These are phyloP conservation scores for Lochmaea capreae DNA, from an alignment of 2,888 invertebrate genomes.

Conservation along the genomic window DNA sequence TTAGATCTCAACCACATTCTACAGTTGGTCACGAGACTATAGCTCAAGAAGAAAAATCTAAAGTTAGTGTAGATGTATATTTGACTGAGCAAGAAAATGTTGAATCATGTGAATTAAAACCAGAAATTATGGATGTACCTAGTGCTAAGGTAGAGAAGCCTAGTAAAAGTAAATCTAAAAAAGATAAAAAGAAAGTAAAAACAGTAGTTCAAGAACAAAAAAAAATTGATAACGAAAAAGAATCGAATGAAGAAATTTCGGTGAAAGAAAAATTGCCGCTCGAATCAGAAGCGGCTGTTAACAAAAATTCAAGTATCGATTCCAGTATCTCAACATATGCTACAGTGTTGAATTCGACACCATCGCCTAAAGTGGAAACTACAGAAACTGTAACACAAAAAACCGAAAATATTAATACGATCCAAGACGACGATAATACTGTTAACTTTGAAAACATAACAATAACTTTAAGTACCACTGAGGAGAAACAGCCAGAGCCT, in stretches of 20 bases:
- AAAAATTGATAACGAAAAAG: not conserved
- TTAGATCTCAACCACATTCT: not conserved
- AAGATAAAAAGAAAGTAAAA: conserved; percentile 4
- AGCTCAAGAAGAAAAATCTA: not conserved
- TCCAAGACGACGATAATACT: not conserved
- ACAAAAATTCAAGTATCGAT: not conserved
- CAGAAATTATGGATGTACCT: not conserved
- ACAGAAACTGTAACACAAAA: not conserved
- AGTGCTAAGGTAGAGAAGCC: not conserved
- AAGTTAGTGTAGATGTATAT: not conserved
- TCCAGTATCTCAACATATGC: not conserved
- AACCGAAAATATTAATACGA: not conserved
- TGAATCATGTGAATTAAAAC: not conserved
- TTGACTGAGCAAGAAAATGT: not conserved
- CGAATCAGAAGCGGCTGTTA: not conserved
- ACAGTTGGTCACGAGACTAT: not conserved
- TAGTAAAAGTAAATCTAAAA: not conserved
- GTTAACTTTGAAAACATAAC: not conserved
- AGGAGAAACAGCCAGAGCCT: not conserved
- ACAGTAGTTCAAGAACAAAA: not conserved
- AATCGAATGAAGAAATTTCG: not conserved
- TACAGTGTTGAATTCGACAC: not conserved
- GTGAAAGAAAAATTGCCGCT: not conserved
- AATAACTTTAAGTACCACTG: not conserved
- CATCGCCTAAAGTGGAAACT: not conserved